Conservation (phyloP, 2,113 vertebrate genomes). For the Daboia siamensis region DNA sequence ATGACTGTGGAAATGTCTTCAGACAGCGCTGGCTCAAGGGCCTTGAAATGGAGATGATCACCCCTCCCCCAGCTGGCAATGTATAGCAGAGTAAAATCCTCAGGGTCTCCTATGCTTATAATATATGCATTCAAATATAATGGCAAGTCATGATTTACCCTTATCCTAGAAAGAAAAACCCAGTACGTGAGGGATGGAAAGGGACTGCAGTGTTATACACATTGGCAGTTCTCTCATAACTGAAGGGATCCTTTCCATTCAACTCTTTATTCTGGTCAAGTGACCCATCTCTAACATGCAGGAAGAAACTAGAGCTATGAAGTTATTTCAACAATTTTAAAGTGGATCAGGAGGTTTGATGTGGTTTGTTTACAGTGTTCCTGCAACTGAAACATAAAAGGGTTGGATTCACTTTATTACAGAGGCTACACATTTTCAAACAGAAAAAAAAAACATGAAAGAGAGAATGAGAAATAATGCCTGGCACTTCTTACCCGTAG, state of each 20-base stretch:
- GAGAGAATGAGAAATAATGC: background rate
- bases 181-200: background rate
- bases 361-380: background rate
- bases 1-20: background rate
- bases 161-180: background rate
- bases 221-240: background rate
- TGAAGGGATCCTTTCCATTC: too few species aligned
- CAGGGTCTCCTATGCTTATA: background rate
- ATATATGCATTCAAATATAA: background rate
- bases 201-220: background rate
- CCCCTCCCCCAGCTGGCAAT: background rate
- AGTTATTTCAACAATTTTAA: background rate
- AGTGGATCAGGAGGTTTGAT: background rate
- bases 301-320: background rate
- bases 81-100: background rate
- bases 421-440: background rate
- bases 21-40: background rate
- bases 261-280: background rate
- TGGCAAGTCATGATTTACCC: background rate
- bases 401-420: background rate
- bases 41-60: background rate
- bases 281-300: background rate
- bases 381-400: background rate
- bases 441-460: background rate
- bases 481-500: slow-evolving; percentile 78